Percentiles rank a stretch among this genome's conserved stretches.
These are phyloP conservation scores for Cerastis leucographa DNA, from an alignment of 2,888 invertebrate species.

Conservation along the genomic window DNA sequence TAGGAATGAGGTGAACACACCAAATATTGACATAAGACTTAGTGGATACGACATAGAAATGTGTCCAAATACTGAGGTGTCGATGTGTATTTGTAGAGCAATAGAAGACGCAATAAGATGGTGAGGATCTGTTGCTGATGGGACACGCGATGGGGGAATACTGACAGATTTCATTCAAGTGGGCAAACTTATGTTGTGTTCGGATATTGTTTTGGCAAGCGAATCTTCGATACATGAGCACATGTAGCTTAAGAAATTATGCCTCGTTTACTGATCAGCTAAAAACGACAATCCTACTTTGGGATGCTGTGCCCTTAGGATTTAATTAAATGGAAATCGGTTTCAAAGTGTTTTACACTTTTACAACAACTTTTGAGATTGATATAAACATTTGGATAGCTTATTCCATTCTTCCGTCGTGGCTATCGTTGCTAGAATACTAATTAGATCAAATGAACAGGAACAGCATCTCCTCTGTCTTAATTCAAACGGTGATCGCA, in stretches of 20 bases:
- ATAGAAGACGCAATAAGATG: constrained; percentile 82
- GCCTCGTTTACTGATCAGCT: not conserved
- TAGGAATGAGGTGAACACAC: constrained; percentile 82
- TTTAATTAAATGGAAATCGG: not conserved
- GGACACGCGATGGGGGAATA: constrained; percentile 54
- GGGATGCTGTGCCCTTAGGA: too few relatives aligned
- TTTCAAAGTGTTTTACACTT: not conserved
- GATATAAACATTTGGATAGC: not conserved
- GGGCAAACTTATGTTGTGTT: constrained; percentile 38
- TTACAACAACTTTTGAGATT: not conserved
- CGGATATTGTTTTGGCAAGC: constrained; percentile 33
- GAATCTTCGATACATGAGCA: constrained; percentile 7
- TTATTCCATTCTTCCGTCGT: not conserved
- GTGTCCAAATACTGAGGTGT: constrained; percentile 86
- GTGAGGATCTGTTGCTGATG: constrained; percentile 66
- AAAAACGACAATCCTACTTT: not conserved
- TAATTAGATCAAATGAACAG: not conserved
- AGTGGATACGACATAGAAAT: constrained; percentile 85
- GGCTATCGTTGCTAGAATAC: not conserved
- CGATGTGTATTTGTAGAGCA: constrained; percentile 84
- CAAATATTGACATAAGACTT: constrained; percentile 87
- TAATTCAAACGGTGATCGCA: not conserved
- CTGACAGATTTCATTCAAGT: constrained; percentile 60
- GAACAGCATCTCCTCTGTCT: not conserved
- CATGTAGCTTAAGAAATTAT: not conserved